Base-by-base conservation (phyloP, 2,797 vertebrate genomes). In the Gymnodraco acuticeps region DNA sequence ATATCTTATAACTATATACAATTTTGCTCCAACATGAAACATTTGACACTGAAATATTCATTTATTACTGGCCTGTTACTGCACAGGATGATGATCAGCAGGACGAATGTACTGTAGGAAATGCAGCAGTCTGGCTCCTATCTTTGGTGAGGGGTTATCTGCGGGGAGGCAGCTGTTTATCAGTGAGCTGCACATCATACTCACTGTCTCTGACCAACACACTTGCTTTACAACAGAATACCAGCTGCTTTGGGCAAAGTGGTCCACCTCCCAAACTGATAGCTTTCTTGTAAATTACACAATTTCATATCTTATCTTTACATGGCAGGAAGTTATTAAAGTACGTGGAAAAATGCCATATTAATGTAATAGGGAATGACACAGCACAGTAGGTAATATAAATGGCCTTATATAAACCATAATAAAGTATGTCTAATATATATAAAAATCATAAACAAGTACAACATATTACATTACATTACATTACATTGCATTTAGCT, bases 101-200 rank as follows among this genome's bases (percentile, higher is more conserved):
- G n/a, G 33, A 55, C 13, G 41, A 62, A 48, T 20, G 51, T 20
- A 42, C 54, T 46, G 59, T 12, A 46, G 45, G 10, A 31, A 8
- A 60, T 65, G 59, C 47, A 42, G 63, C 58, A 12, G 17, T 19
- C 42, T 53, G 38, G 9, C 10, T 59, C 15, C 67, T 85, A 73
- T 91, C 80, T 68, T 60, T 0, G 20, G 42, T n/a, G 45, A 19
- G 9, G 71, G 68, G 63, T 83, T 88, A 86, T 92, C 87, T 67
- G 69, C 69, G 83, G 51, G 67, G 42, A 71, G 63, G 23, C 87
- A 82, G 84, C 89, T 87, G 87, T 88, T 89, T 89, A 86, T 91
- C 90, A 60, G 78, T 23, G 54, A 19, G 81, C 82, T 68, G 75
- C 80, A 85, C 82, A 45, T 84, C 63, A 63, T 83, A 59, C 50